phyloP scores from a whole-genome alignment of 2,888 invertebrate species.

The Lochmaea crataegi region DNA sequence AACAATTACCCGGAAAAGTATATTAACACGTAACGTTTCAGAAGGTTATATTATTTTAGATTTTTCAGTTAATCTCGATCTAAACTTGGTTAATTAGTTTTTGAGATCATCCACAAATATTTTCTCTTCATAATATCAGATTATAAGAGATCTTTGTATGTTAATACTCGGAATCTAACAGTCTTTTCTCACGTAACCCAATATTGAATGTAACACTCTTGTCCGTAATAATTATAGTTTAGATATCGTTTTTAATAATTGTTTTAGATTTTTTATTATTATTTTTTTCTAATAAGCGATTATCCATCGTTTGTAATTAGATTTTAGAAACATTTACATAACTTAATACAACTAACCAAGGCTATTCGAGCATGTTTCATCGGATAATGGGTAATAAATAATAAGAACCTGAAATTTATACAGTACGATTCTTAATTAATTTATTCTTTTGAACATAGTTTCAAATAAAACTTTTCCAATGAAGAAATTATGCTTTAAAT shows the following conservation, averaged over 20 bases:
- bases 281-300: slow-evolving; percentile 3
- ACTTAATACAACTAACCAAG: not conserved
- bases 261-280: not conserved
- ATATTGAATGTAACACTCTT: not conserved
- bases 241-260: not conserved
- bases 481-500: no score
- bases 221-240: not conserved
- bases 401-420: not conserved
- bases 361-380: not conserved
- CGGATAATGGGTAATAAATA: not conserved
- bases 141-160: not conserved
- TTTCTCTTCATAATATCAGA: not conserved
- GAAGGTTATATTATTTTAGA: no score
- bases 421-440: not conserved
- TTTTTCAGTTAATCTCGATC: no score
- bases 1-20: no score
- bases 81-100: no score
- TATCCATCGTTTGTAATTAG: slow-evolving; percentile 6
- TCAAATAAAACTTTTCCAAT: not conserved
- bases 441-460: not conserved
- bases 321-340: slow-evolving; percentile 10
- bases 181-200: not conserved
- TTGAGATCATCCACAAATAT: no score
- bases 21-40: no score
- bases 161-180: not conserved